A percentile compares a stretch with the other conserved stretches of the same genome.
These are phyloP conservation scores for Pseudotriccus pelzelni DNA, from an alignment of 2,797 vertebrate species.

Conservation along the genomic window DNA sequence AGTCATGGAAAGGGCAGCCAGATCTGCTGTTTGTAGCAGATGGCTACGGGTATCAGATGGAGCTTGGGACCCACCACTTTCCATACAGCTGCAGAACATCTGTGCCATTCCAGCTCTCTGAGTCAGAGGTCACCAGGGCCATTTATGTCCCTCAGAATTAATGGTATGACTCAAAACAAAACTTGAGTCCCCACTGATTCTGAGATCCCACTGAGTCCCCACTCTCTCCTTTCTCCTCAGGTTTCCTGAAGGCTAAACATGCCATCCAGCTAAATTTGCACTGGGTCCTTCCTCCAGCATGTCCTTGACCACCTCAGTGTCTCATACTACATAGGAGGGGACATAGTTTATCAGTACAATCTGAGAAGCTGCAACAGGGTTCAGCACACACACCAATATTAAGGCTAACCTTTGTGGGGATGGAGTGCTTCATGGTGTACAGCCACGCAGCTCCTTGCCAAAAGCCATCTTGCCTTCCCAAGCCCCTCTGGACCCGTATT, in stretches of 20 bases:
- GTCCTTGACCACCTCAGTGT: background rate
- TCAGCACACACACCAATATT: background rate
- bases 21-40: background rate
- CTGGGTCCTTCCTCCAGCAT: background rate
- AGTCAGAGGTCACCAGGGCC: background rate
- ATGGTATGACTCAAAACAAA: background rate
- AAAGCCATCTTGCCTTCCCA: background rate
- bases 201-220: no score
- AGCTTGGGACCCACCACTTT: background rate
- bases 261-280: background rate
- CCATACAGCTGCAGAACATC: background rate
- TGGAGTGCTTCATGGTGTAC: background rate
- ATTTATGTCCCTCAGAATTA: background rate
- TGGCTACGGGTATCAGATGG: background rate
- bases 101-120: background rate
- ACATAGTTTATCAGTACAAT: background rate
- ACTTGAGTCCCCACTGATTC: background rate
- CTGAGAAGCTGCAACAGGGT: background rate
- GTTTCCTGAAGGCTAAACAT: background rate
- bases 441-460: background rate
- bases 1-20: background rate
- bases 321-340: rapidly evolving
- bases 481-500: background rate
- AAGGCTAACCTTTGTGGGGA: background rate
- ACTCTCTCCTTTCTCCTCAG: background rate